Conservation (phyloP, 1,140 invertebrate species). For the Steinernema feltiae region DNA sequence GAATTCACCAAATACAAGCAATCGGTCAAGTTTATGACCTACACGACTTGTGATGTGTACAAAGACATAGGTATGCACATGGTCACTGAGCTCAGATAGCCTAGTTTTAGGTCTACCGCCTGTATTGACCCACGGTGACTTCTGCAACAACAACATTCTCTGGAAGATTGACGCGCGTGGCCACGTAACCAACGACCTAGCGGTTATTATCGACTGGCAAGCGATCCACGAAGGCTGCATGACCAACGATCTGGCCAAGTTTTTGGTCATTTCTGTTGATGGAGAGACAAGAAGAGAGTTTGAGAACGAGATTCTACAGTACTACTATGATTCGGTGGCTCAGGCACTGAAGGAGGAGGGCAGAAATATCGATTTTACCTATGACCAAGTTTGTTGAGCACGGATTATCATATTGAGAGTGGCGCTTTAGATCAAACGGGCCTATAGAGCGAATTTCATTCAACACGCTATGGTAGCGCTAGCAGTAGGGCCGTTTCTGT, state of each 20-base stretch:
- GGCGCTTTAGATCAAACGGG: neutral
- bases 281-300: neutral
- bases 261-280: neutral
- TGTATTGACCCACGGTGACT: neutral
- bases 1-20: neutral
- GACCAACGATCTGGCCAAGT: neutral
- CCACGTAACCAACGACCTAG: neutral
- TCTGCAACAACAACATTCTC: neutral
- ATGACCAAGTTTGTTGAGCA: neutral
- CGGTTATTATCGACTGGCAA: neutral
- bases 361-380: neutral
- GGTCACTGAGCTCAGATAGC: neutral
- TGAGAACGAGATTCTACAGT: neutral
- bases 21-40: neutral
- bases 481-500: neutral
- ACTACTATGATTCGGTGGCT: neutral
- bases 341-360: neutral
- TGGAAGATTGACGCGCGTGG: neutral
- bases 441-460: neutral
- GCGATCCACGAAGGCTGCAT: neutral
- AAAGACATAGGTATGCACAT: neutral
- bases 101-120: neutral
- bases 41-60: neutral
- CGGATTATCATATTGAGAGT: neutral
- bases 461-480: neutral